Base-by-base conservation (phyloP, 2,888 invertebrate species). In the Laspeyria flexula region DNA sequence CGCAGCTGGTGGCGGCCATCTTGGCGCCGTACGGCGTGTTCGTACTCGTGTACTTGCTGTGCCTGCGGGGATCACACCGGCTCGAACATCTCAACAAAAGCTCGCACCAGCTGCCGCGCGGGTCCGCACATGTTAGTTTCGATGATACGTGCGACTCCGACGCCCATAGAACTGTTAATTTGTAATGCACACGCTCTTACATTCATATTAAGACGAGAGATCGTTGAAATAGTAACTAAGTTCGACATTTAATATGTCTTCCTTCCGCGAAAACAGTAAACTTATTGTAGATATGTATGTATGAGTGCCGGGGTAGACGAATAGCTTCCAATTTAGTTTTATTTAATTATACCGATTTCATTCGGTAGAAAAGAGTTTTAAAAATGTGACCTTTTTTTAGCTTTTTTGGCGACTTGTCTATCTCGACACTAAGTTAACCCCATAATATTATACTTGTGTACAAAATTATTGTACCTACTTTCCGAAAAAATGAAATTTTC, bases 21-120 rank as follows among this genome's bases (percentile, higher is more conserved):
- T 73, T 90, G 48, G 79, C 81, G 65, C 88, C 91, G 35, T 88
- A 92, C 79, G 79, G 67, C 60, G 61, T 86, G 47, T 90, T 92
- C 80, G 75, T 70, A 60, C 31, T 83, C 56, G 74, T 79, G 10
- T 92, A 90, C 77, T 60, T 71, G 51, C 47, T 79, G 57, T 90
- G 79, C 71, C 78, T 88, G 54, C 79, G 82, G 9, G 53, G 53
- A 10, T 18, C 45, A 0, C 45, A 45, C 41, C 35, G 41, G 3
- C 45, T 51, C 9, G 18, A 30, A 30, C 29, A 21, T 35, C n/a
- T 9, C 21, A 23, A 37, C 13, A 9, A 5, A 21, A 16, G 18
- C 35, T 18, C 34, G 7, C 30, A 27, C 12, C 21, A 13, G 15
- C 11, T 7, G 13, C 46, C 34, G 4, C 18, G n/a, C n/a, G n/a